phyloP scores from a whole-genome alignment of 2,888 invertebrate genomes.

The Mycogona germanica region DNA sequence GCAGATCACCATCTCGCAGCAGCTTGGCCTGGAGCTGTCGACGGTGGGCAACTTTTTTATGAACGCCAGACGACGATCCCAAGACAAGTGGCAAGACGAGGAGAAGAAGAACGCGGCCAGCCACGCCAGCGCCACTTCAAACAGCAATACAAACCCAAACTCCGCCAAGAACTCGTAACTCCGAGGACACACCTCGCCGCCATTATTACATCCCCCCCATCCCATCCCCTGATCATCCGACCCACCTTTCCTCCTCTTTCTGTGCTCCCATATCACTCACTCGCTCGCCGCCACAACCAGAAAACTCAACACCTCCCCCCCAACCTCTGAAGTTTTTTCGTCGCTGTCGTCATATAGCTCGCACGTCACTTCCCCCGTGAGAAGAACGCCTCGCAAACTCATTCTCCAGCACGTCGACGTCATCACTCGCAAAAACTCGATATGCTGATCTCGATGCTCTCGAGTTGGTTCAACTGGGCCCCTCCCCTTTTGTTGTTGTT shows the following conservation, averaged over 20 bases:
- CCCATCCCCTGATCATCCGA: too few relatives aligned
- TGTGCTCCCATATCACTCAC: neutral
- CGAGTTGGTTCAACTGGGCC: too few relatives aligned
- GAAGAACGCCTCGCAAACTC: too few relatives aligned
- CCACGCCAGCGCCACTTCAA: constrained; percentile 17
- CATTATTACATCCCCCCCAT: neutral
- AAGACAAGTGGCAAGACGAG: constrained; percentile 95
- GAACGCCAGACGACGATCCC: constrained; percentile 87
- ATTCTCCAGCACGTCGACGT: too few relatives aligned
- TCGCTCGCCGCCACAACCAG: constrained; percentile 1
- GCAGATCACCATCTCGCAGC: constrained; percentile 98
- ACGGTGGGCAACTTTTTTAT: constrained; percentile 99
- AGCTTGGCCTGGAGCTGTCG: constrained; percentile 90
- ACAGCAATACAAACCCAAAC: constrained; percentile 15
- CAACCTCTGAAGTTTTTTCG: too few relatives aligned
- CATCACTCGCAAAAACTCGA: too few relatives aligned
- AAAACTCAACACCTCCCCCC: neutral
- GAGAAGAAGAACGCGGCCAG: constrained; percentile 35
- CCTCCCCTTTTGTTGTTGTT: too few relatives aligned
- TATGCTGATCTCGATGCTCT: too few relatives aligned
- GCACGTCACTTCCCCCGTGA: too few relatives aligned
- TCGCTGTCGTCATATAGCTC: too few relatives aligned
- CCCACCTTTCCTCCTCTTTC: neutral
- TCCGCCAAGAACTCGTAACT: constrained; percentile 11
- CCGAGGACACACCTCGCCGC: neutral